Conservation (phyloP, 2,113 vertebrate genomes). For the Cromileptes altivelis region DNA sequence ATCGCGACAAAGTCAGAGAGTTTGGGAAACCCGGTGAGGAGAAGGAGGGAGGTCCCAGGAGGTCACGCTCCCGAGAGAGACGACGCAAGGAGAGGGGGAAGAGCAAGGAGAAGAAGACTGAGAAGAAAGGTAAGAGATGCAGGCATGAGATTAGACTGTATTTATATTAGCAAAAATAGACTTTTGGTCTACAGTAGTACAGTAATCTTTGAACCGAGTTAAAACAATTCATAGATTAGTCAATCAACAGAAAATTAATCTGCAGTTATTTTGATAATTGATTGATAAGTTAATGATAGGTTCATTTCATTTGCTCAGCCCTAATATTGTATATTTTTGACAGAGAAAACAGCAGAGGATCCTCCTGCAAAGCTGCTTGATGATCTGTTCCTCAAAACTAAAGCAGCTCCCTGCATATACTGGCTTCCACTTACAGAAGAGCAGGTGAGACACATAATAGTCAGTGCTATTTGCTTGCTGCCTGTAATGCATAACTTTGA, state of each 20-base stretch:
- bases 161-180: background rate
- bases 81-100: conserved; percentile 91
- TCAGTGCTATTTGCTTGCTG: background rate
- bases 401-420: conserved; percentile 94
- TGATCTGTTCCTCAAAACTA: conserved; percentile 94
- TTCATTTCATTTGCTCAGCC: background rate
- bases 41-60: conserved; percentile 73
- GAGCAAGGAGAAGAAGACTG: conserved; percentile 91
- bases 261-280: too few relatives aligned
- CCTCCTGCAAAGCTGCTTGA: conserved; percentile 93
- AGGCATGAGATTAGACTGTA: background rate
- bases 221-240: background rate
- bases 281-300: background rate
- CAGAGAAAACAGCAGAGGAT: conserved; percentile 88
- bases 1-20: conserved; percentile 92
- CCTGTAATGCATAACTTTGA: background rate
- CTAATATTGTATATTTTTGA: conserved; percentile 4
- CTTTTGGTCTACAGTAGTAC: background rate
- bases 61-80: conserved; percentile 88
- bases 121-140: conserved; percentile 88
- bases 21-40: conserved; percentile 79
- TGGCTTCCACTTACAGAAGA: conserved; percentile 95
- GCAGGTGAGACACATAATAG: conserved; percentile 82
- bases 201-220: too few relatives aligned
- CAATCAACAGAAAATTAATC: too few relatives aligned